Base-by-base conservation (phyloP, 2,113 vertebrate genomes). In the Nestor notabilis region DNA sequence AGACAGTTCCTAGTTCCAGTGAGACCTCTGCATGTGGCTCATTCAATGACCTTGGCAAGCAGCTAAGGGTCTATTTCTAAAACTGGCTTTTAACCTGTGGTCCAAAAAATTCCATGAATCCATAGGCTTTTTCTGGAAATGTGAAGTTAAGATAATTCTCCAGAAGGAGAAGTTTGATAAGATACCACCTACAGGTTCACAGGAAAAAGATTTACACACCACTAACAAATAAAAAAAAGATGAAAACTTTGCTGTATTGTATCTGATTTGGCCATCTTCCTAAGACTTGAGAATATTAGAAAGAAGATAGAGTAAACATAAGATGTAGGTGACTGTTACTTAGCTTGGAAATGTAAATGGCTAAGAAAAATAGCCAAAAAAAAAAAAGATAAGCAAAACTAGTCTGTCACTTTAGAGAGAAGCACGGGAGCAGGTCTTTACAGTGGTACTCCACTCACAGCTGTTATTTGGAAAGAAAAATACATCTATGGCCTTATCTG, bases 71-170 rank as follows among this genome's bases (percentile, higher is more conserved):
- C 12, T 29, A 46, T 58, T 86, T 90, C 47, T 79, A 17, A 60
- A 83, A 37, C 11, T 23, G 33, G 12, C 20, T 87, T 87, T 76
- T 16, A 76, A 3, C 27, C 28, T 83, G 9, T 43, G 20, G 7
- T 33, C 23, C 13, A 33, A 5, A 83, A 83, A 66, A 11, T 1
- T 1, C 12, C 9, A 21, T 0, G 0, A 84, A 27, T 33, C 33
- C 11, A 3, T 16, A 9, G 9, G 35, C 6, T 8, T 80, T 60
- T 46, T 39, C 29, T 35, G 20, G 35, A 92, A 92, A 88, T 25
- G 8, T 28, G 75, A 72, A 83, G 33, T 39, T 76, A 65, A 68
- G 24, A 52, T 5, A 53, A 11, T 80, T 72, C 47, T 69, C n/a
- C 66, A 88, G 39, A n/a, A 83, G 18, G 17, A 85, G 71, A 68